Base-by-base conservation (phyloP, 2,113 vertebrate genomes). In the Tringa solitaria region DNA sequence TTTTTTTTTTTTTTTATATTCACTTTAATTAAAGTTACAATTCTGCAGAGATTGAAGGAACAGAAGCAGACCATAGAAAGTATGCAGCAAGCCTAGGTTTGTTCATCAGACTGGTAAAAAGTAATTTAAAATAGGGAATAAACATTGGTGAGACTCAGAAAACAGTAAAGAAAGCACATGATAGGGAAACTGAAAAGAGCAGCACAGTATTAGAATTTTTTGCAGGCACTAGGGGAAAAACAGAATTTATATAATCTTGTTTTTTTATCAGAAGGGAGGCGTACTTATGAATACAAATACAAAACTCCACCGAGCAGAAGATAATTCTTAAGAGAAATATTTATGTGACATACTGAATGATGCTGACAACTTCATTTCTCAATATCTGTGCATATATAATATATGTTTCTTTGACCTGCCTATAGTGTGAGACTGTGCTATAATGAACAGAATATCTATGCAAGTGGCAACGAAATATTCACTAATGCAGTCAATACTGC, bases 301-400 rank as follows among this genome's bases (percentile, higher is more conserved):
- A 87, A 64, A 93, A 68, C 35, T 94, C n/a, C 60, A 84, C 69
- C 35, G 67, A 78, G 57, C 21, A 89, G 26, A 87, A 92, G 65
- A 79, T 87, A 95, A 84, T 89, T 96, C 85, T 89, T 72, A 57
- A 93, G 61, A 81, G 90, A 95, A 95, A 95, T 96, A 96, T 95
- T 96, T 95, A 93, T 95, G 69, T 89, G 89, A 64, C 86, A 84
- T 46, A 68, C 68, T 76, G 76, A 95, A 89, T 87, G 73, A 95
- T 95, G 65, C 92, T 91, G 92, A 95, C 80, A 84, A 68, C 86
- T 94, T 90, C 68, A 91, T 97, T 97, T 95, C 74, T 94, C 96
- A 90, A 2, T 84, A 93, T 75, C 76, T 82, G 35, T 91, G 80
- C 76, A 91, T 93, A 87, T 84, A 76, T 70, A 90, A 79, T 63